These are phyloP conservation scores for Coenonympha glycerion DNA, from an alignment of 2,888 invertebrate species.

Conservation along the genomic window DNA sequence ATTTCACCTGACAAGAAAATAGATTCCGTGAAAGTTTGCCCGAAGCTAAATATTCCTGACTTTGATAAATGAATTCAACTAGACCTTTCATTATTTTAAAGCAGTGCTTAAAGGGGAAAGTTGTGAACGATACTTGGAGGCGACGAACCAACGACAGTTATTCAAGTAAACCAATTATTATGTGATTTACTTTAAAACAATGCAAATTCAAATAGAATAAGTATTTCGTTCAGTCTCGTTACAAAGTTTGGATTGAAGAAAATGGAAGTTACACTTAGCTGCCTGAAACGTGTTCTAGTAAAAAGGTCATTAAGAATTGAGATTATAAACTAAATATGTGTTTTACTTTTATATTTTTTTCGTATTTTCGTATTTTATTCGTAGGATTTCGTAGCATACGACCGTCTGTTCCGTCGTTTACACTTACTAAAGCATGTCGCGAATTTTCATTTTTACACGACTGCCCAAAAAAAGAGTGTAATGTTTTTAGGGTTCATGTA, in stretches of 20 bases:
- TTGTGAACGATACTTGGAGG: slow-evolving; percentile 3
- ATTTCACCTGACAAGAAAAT: slow-evolving; percentile 13
- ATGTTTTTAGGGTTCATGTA: too few species aligned
- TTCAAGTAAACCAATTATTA: slow-evolving; percentile 2
- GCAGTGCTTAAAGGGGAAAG: slow-evolving; percentile 5
- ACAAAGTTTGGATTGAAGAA: not conserved
- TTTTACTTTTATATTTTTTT: too few species aligned
- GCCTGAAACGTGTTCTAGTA: too few species aligned
- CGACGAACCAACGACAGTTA: not conserved
- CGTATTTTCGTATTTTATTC: too few species aligned
- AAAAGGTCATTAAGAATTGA: not conserved
- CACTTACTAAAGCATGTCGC: too few species aligned
- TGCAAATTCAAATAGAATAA: not conserved
- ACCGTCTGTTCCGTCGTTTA: too few species aligned
- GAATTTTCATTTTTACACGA: too few species aligned
- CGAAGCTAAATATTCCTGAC: slow-evolving; percentile 8
- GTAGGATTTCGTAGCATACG: too few species aligned
- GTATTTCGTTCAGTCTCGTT: slow-evolving; percentile 1
- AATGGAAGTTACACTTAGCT: not conserved
- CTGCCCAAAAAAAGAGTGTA: too few species aligned
- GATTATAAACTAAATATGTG: too few species aligned
- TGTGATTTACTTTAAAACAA: slow-evolving; percentile 2
- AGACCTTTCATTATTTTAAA: slow-evolving; percentile 8
- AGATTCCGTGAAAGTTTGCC: slow-evolving; percentile 6
- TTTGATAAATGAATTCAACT: slow-evolving; percentile 13